Base-by-base conservation (phyloP, 2,888 invertebrate genomes). In the Trachelus troglodyta region DNA sequence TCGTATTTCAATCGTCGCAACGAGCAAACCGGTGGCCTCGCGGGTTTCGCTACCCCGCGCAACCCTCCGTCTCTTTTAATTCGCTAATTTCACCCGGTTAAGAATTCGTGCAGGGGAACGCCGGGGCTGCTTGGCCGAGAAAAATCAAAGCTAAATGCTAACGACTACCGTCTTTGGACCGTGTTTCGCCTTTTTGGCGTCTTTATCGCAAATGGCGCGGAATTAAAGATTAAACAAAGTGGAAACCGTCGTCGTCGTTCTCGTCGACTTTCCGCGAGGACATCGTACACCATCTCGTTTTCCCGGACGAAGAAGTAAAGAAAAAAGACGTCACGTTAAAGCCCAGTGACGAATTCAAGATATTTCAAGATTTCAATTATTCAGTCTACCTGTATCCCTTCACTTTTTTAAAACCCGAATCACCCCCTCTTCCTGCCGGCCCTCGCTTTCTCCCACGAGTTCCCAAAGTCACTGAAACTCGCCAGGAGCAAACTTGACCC, bases 201-300 rank as follows among this genome's bases (percentile, higher is more conserved):
- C 88, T 88, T 88, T 89, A 87, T 87, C 88, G 84, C 88, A 88
- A 91, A 90, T 90, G 89, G 87, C 87, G 83, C 83, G 86, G 87
- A 90, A 91, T 91, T 87, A 91, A 91, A 90, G 88, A 91, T 91
- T 91, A 89, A 91, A 90, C 88, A 90, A 89, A 90, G 85, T 87
- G 86, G 84, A 86, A 88, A 85, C 80, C 82, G 79, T 77, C 75
- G 77, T 34, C 34, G 71, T 56, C 56, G 23, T 56, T 56, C 23
- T 23, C 56, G 56, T 56, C 56, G 23, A 23, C 23, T 23, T 23
- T 23, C 9, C 9, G 9, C 56, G 56, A 56, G 56, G 23, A 56
- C 23, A 15, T 23, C 23, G 56, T 9, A 23, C 9, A 9, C 56
- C 56, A 9, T 56, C 23, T 23, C 56, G 56, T 23, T 56, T 23